Evolutionary conservation across 2,888 invertebrate species (phyloP).

Genomic region (Agrotis clavis): DNA sequence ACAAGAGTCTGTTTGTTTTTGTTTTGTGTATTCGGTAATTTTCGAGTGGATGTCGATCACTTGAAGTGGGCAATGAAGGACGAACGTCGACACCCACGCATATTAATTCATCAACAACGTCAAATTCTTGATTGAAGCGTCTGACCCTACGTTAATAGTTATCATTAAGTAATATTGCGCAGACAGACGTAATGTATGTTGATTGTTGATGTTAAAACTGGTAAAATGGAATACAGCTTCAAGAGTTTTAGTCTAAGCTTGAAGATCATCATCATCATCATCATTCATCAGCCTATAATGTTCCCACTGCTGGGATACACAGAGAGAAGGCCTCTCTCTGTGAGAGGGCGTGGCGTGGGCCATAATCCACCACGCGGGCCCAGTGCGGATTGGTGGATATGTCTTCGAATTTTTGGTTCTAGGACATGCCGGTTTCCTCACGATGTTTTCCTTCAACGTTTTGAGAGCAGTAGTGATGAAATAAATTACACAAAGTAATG

Average conservation of each 20-base stretch:
- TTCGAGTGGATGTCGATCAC: slow-evolving; percentile 83
- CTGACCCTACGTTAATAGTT: slow-evolving; percentile 52
- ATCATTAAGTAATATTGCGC: slow-evolving; percentile 42
- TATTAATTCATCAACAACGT: slow-evolving; percentile 62
- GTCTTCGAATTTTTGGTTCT: too few relatives aligned
- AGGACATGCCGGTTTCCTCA: too few relatives aligned
- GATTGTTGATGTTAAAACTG: slow-evolving; percentile 23
- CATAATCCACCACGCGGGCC: too few relatives aligned
- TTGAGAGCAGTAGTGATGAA: too few relatives aligned
- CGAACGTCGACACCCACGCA: slow-evolving; percentile 75
- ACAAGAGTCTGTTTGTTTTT: slow-evolving; percentile 82
- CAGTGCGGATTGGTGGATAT: too few relatives aligned
- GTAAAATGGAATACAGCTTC: slow-evolving; percentile 9
- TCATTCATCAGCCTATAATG: too few relatives aligned
- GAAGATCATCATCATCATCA: too few relatives aligned
- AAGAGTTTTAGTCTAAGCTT: background rate
- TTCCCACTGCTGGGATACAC: too few relatives aligned
- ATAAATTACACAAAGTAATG: too few relatives aligned
- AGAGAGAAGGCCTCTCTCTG: too few relatives aligned
- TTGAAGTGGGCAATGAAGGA: slow-evolving; percentile 83
- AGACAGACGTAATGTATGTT: slow-evolving; percentile 34
- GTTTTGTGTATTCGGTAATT: slow-evolving; percentile 84
- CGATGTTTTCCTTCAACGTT: too few relatives aligned
- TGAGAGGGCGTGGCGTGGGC: too few relatives aligned
- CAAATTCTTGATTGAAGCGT: slow-evolving; percentile 62